Evolutionary conservation across 2,797 vertebrate genomes (phyloP).

Genomic region (Discoglossus pictus): DNA sequence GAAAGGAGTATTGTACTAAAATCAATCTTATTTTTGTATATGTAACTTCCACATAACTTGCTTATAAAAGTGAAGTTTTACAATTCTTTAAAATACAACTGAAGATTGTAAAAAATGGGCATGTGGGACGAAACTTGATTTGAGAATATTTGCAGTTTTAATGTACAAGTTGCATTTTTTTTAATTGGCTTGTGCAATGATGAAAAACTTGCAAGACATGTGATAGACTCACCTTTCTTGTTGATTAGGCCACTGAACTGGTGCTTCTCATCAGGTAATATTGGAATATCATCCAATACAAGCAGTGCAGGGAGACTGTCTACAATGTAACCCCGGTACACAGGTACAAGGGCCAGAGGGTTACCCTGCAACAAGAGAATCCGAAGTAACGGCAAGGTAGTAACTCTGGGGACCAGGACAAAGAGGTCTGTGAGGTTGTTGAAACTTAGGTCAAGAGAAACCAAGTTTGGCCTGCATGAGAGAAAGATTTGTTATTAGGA

Average conservation of each 20-base stretch:
- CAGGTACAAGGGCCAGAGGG: constrained; percentile 73
- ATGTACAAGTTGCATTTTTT: too few relatives aligned
- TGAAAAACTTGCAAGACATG: too few relatives aligned
- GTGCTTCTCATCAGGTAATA: constrained; percentile 69
- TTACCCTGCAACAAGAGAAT: constrained; percentile 81
- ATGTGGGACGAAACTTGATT: too few relatives aligned
- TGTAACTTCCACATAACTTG: too few relatives aligned
- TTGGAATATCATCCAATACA: constrained; percentile 68
- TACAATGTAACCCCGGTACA: constrained; percentile 79
- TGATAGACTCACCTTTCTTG: constrained; percentile 68
- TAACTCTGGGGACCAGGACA: constrained; percentile 64
- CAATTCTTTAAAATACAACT: too few relatives aligned
- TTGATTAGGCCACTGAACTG: constrained; percentile 66
- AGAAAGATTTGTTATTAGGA: not conserved
- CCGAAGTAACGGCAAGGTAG: constrained; percentile 67
- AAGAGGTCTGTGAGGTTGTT: constrained; percentile 74
- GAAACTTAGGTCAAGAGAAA: constrained; percentile 85
- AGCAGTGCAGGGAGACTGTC: constrained; percentile 75
- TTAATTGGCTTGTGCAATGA: too few relatives aligned
- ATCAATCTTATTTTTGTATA: too few relatives aligned
- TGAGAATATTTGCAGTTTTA: too few relatives aligned
- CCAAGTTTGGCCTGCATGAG: constrained; percentile 76
- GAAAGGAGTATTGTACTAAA: too few relatives aligned
- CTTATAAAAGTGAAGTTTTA: too few relatives aligned
- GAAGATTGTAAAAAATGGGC: too few relatives aligned